phyloP scores from a whole-genome alignment of 2,888 invertebrate species.

The Nowickia ferox region DNA sequence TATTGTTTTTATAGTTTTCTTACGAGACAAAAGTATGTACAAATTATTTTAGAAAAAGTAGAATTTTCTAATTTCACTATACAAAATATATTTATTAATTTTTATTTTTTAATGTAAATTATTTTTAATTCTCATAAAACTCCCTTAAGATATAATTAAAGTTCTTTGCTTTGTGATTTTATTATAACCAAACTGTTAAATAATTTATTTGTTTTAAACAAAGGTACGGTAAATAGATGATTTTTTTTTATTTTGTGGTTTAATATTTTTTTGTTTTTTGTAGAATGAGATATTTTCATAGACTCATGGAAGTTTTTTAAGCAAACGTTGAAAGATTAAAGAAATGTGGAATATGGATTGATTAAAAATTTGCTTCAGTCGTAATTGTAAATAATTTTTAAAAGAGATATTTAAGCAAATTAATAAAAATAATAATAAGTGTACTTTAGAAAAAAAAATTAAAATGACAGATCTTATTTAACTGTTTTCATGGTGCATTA shows the following conservation, averaged over 20 bases:
- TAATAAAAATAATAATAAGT: no score
- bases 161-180: slow-evolving; percentile 10
- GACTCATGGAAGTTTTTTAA: neutral
- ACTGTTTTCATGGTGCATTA: no score
- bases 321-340: slow-evolving; percentile 9
- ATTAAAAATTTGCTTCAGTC: no score
- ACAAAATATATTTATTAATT: slow-evolving; percentile 70
- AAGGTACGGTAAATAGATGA: slow-evolving; percentile 73
- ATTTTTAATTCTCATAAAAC: slow-evolving; percentile 60
- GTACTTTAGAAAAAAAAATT: no score
- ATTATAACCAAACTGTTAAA: slow-evolving; percentile 51
- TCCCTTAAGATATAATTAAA: slow-evolving; percentile 47
- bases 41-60: slow-evolving; percentile 73
- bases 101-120: slow-evolving; percentile 36
- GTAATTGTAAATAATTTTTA: no score
- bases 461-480: no score
- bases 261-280: slow-evolving; percentile 30
- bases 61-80: slow-evolving; percentile 69
- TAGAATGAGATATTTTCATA: slow-evolving; percentile 18
- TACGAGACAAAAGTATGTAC: slow-evolving; percentile 59
- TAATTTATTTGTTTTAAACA: slow-evolving; percentile 74
- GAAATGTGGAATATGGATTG: slow-evolving; percentile 11
- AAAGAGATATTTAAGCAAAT: no score
- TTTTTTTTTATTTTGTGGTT: slow-evolving; percentile 64
- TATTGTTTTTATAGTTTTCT: slow-evolving; percentile 19